These are phyloP conservation scores for Drosophila meridiana DNA, from an alignment of 2,888 invertebrate species.

Conservation along the genomic window DNA sequence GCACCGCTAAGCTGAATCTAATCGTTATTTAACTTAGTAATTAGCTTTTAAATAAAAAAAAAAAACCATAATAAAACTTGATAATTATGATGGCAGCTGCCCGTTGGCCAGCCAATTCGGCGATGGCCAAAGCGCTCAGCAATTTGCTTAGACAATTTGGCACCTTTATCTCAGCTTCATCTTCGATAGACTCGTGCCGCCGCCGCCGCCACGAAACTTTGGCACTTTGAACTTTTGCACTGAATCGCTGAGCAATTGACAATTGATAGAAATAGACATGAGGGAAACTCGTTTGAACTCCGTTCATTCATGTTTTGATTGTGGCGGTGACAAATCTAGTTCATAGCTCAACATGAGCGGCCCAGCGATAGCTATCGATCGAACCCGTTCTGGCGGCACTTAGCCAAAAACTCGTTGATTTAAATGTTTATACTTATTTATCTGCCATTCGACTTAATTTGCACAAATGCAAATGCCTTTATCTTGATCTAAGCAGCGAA, in stretches of 20 bases:
- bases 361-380: slow-evolving; percentile 43
- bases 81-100: slow-evolving; percentile 42
- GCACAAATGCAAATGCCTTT: slow-evolving; percentile 67
- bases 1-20: slow-evolving; percentile 40
- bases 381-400: slow-evolving; percentile 47
- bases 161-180: slow-evolving; percentile 50
- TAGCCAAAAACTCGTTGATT: slow-evolving; percentile 55
- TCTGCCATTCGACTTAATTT: slow-evolving; percentile 70
- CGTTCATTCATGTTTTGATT: slow-evolving; percentile 48
- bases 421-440: slow-evolving; percentile 68
- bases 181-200: slow-evolving; percentile 59
- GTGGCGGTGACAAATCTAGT: slow-evolving; percentile 55
- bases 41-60: slow-evolving; percentile 52
- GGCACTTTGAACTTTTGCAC: slow-evolving; percentile 42
- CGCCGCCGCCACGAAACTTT: neutral
- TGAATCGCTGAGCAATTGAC: slow-evolving; percentile 10
- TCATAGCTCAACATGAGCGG: slow-evolving; percentile 52
- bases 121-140: slow-evolving; percentile 30
- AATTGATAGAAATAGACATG: slow-evolving; percentile 1
- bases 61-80: slow-evolving; percentile 19
- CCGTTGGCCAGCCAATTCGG: slow-evolving; percentile 38
- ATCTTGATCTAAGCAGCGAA: slow-evolving; percentile 15
- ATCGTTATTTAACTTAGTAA: slow-evolving; percentile 75
- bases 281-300: slow-evolving; percentile 26
- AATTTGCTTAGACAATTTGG: slow-evolving; percentile 65